Conservation (phyloP, 2,113 vertebrate species). For the Catharus minimus region DNA sequence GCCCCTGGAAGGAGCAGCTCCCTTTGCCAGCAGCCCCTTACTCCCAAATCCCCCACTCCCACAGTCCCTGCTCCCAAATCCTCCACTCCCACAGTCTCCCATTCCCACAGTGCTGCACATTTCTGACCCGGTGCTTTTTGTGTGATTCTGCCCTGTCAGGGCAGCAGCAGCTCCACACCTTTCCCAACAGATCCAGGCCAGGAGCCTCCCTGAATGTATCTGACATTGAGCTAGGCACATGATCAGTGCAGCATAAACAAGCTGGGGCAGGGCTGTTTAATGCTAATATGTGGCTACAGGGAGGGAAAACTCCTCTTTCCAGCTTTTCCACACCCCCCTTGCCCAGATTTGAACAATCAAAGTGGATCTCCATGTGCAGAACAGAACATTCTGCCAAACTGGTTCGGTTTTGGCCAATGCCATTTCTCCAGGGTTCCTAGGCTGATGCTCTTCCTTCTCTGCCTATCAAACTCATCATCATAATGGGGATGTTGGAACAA, state of each 20-base stretch:
- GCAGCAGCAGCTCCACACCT: background rate
- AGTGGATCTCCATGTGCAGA: background rate
- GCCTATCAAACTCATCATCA: background rate
- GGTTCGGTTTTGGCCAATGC: rapidly evolving
- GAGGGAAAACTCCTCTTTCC: background rate
- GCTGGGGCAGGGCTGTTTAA: background rate
- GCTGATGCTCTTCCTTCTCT: background rate
- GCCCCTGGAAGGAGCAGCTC: background rate
- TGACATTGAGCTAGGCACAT: background rate
- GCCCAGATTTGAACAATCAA: background rate
- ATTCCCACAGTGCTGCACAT: background rate
- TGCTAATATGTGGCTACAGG: background rate
- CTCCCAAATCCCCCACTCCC: background rate
- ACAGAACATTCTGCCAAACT: rapidly evolving
- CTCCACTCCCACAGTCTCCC: background rate
- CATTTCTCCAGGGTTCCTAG: background rate
- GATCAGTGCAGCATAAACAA: background rate
- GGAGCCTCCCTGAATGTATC: background rate
- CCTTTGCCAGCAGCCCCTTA: background rate
- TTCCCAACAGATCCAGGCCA: background rate
- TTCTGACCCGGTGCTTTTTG: background rate
- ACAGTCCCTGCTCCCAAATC: background rate
- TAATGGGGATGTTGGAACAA: background rate
- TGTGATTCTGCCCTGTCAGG: background rate
- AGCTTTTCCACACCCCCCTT: background rate